Base-by-base conservation (phyloP, 2,113 vertebrate species). In the Micromys minutus region DNA sequence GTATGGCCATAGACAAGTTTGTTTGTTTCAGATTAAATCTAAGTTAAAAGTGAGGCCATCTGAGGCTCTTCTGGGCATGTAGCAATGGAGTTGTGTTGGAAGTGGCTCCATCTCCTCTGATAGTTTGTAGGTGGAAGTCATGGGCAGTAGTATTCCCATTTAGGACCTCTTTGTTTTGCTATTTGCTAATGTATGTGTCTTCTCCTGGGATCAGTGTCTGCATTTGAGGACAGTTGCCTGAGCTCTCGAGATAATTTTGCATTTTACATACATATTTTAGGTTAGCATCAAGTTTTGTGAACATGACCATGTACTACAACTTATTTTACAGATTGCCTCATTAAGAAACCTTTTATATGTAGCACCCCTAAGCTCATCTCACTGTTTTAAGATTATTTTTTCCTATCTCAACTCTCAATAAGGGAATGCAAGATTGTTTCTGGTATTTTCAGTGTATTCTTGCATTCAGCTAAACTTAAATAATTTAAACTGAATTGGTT, bases 241-340 rank as follows among this genome's bases (percentile, higher is more conserved):
- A 91, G 17, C 22, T 72, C 12, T 19, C 11, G 22, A 83, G 75
- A 45, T 77, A 69, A 90, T 93, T 93, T 77, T 89, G 59, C 55
- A 29, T 85, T 29, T 61, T 74, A 12, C 29, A 91, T 65, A 11
- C 17, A 29, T 91, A 77, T 34, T 89, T 93, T 67, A 96, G 61
- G 15, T 39, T 59, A 83, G 39, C 4, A 36, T 91, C 39, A 42
- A 77, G 71, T 92, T 95, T 95, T 88, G 65, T 90, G 67, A 94
- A 76, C 75, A 47, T 3, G 52, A 57, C 6, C 10, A 6, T 59
- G 19, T 57, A 12, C 50, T 88, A 36, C 69, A 67, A 88, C 47
- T 67, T 92, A 45, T 0, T 84, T 95, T 15, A 9, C 67, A 86
- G 65, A 39, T 90, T 13, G 31, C 47, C 42, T 86, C 59, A 65